These are phyloP conservation scores for Connochaetes taurinus DNA, from an alignment of 2,113 vertebrate genomes.

Conservation along the genomic window DNA sequence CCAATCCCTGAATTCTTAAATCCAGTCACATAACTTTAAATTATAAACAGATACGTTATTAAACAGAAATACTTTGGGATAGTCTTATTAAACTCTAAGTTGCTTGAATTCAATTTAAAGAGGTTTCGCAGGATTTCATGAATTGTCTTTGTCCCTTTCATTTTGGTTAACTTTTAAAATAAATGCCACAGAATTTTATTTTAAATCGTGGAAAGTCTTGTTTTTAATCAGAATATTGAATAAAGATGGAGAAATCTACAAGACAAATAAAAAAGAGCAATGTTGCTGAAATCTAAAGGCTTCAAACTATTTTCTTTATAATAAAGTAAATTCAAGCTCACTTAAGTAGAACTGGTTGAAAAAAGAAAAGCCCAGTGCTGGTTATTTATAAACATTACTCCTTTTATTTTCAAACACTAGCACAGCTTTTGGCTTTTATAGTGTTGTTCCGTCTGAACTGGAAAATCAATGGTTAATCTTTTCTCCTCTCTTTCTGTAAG, in stretches of 20 bases:
- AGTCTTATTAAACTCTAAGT: slow-evolving; percentile 24
- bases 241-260: neutral
- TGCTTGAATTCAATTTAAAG: slow-evolving; percentile 49
- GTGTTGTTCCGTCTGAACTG: neutral
- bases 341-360: neutral
- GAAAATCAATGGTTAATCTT: slow-evolving; percentile 77
- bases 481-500: slow-evolving; percentile 67
- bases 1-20: slow-evolving; percentile 21
- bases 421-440: neutral
- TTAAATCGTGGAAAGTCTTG: neutral
- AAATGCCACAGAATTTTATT: slow-evolving; percentile 45
- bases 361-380: neutral
- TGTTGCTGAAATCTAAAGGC: slow-evolving; percentile 20
- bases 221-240: neutral
- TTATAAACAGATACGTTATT: neutral
- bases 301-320: neutral
- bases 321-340: neutral
- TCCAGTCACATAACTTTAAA: neutral
- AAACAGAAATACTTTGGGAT: neutral
- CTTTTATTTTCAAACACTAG: neutral
- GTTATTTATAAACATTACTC: neutral
- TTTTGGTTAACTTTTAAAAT: slow-evolving; percentile 43
- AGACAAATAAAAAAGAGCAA: neutral
- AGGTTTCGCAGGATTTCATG: slow-evolving; percentile 36
- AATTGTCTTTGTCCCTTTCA: slow-evolving; percentile 45